Conservation (phyloP, 2,113 vertebrate genomes). For the Antennarius striatus region DNA sequence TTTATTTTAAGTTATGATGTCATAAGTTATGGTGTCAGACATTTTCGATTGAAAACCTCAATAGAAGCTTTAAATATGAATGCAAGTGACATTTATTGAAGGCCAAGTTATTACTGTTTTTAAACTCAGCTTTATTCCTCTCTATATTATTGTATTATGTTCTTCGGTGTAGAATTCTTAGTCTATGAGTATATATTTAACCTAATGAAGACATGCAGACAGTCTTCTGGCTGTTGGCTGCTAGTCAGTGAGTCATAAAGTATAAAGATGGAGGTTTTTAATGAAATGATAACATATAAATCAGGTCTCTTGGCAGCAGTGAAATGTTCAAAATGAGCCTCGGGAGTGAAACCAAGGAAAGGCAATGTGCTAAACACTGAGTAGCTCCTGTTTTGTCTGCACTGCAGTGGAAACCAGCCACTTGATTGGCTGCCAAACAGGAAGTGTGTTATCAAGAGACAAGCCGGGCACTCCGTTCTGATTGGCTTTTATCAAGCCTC, state of each 20-base stretch:
- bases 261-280: background rate
- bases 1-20: too few species aligned
- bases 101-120: too few species aligned
- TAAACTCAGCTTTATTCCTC: too few species aligned
- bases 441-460: conserved; percentile 58
- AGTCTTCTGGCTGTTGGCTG: conserved; percentile 1
- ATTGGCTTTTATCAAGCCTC: conserved; percentile 40
- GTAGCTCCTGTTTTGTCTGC: background rate
- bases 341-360: conserved; percentile 9
- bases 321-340: background rate
- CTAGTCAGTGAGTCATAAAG: conserved; percentile 13
- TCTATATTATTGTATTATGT: background rate
- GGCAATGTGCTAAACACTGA: background rate
- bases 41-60: too few species aligned
- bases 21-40: too few species aligned
- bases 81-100: too few species aligned
- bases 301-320: background rate
- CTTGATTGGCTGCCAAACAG: conserved; percentile 58
- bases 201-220: background rate
- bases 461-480: conserved; percentile 28
- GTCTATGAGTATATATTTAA: background rate
- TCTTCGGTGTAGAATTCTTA: background rate
- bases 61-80: too few species aligned
- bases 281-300: too few species aligned
- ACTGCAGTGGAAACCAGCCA: conserved; percentile 21